These are phyloP conservation scores for Cephalopterus ornatus DNA, from an alignment of 2,113 vertebrate species.

Conservation along the genomic window DNA sequence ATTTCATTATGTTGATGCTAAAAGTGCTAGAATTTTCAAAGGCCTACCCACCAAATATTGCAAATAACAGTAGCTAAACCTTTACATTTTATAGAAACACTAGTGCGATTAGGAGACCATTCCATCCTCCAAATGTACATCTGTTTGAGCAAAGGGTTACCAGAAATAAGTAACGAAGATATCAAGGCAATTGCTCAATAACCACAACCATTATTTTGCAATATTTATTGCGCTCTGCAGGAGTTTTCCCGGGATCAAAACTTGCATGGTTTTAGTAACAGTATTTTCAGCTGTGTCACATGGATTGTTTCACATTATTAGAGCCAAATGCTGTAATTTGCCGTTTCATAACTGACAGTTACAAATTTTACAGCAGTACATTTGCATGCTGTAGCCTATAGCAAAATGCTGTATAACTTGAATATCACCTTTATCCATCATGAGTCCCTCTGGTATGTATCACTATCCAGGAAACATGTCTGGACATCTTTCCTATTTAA, in stretches of 20 bases:
- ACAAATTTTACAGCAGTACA: background rate
- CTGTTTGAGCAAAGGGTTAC: background rate
- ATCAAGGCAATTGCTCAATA: slow-evolving; percentile 19
- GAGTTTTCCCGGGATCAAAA: background rate
- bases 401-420: background rate
- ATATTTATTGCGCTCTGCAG: slow-evolving; percentile 5
- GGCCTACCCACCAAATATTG: background rate
- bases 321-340: background rate
- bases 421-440: background rate
- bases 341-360: background rate
- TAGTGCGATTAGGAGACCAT: background rate
- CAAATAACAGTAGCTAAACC: background rate
- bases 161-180: background rate
- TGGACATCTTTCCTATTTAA: background rate
- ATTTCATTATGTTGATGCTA: background rate
- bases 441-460: background rate
- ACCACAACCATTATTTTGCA: slow-evolving; percentile 16
- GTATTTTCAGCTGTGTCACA: background rate
- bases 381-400: background rate
- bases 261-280: background rate
- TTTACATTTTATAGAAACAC: background rate
- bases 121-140: background rate
- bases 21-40: background rate
- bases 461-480: background rate
- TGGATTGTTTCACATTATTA: background rate